Evolutionary conservation across 1,140 invertebrate species (phyloP).

Genomic region (Drosophila kurseongensis): DNA sequence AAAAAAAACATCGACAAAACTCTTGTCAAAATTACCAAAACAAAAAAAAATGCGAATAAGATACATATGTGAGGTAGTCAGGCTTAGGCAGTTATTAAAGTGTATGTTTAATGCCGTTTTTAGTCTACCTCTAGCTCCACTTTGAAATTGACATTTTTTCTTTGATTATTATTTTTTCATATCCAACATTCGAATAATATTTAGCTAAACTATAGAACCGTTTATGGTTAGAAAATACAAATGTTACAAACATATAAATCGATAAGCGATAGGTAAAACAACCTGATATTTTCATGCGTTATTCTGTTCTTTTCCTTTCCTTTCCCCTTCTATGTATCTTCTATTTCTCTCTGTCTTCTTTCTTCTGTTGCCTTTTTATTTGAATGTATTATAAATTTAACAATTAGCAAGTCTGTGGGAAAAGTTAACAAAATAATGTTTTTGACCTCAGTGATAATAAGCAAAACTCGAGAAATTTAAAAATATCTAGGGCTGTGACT

Average conservation of each 20-base stretch:
- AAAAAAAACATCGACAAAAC: not conserved
- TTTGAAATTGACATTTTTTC: not conserved
- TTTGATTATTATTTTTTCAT: slow-evolving; percentile 3
- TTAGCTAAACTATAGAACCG: slow-evolving; percentile 2
- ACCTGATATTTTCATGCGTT: slow-evolving; percentile 55
- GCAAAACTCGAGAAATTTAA: not conserved
- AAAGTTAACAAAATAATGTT: slow-evolving; percentile 9
- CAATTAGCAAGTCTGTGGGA: slow-evolving; percentile 35
- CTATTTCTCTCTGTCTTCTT: not conserved
- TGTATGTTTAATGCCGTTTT: slow-evolving; percentile 11
- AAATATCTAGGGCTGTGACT: not conserved
- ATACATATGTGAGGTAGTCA: slow-evolving; percentile 23
- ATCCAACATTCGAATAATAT: not conserved
- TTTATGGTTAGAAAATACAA: slow-evolving; percentile 14
- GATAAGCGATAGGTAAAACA: slow-evolving; percentile 14
- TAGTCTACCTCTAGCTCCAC: slow-evolving; percentile 1
- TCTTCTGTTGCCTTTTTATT: not conserved
- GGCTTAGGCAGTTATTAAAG: slow-evolving; percentile 37
- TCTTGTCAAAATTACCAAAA: not conserved
- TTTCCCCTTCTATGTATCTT: not conserved
- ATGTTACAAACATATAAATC: not conserved
- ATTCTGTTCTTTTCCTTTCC: slow-evolving; percentile 31
- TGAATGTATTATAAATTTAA: slow-evolving; percentile 33
- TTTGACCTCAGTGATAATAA: not conserved
- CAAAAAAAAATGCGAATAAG: not conserved